Percentiles rank a stretch among this genome's conserved stretches.
These are phyloP conservation scores for Aphis gossypii DNA, from an alignment of 1,140 invertebrate genomes.

Conservation along the genomic window DNA sequence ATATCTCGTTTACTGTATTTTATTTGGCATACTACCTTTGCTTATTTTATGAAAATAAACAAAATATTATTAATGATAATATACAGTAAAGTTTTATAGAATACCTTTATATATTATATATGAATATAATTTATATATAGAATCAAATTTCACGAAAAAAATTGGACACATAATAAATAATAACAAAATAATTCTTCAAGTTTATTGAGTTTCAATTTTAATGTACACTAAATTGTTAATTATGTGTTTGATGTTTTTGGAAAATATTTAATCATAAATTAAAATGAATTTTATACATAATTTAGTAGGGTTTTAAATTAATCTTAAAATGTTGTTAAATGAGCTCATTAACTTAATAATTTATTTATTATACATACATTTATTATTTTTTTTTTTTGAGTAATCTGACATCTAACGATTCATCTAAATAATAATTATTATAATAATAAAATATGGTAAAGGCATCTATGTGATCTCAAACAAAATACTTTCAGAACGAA, in stretches of 20 bases:
- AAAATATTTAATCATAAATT: background rate
- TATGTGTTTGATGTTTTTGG: background rate
- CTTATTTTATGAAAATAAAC: background rate
- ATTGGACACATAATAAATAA: background rate
- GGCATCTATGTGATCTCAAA: no score
- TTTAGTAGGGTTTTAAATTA: no score
- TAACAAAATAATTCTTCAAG: background rate
- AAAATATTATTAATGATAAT: slow-evolving; percentile 20
- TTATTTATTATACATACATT: no score
- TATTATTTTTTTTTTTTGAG: no score
- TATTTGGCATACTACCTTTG: background rate
- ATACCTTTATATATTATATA: background rate
- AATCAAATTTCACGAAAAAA: background rate
- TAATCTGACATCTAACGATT: no score
- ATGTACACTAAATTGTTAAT: background rate
- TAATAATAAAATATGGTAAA: no score
- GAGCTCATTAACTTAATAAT: no score
- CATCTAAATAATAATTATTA: no score
- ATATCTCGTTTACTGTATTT: background rate
- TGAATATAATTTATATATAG: background rate
- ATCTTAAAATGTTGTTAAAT: no score
- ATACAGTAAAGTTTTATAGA: background rate
- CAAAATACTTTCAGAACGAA: no score
- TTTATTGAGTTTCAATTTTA: background rate
- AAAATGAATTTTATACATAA: no score